These are phyloP conservation scores for Ptiloglossa arizonensis DNA, from an alignment of 1,140 invertebrate species.

Conservation along the genomic window DNA sequence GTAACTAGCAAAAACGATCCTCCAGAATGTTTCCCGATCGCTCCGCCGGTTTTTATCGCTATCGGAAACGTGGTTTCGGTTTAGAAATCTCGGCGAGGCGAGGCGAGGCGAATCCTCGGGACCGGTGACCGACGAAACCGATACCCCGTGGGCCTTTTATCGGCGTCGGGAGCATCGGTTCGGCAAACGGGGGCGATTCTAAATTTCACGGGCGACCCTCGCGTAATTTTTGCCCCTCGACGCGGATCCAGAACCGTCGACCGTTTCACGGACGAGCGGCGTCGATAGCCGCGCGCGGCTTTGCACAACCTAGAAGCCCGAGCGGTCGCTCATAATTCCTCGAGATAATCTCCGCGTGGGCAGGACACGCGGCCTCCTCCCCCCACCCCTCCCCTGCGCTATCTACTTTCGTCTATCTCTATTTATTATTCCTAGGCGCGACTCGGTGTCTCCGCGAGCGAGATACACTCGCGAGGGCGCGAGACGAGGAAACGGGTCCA, in stretches of 20 bases:
- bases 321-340: conserved; percentile 76
- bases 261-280: conserved; percentile 44
- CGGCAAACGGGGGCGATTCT: no score
- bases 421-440: conserved; percentile 77
- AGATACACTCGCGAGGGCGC: conserved; percentile 46
- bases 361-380: conserved; percentile 63
- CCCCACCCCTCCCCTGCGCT: conserved; percentile 52
- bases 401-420: conserved; percentile 72
- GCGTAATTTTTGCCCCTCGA: no score
- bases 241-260: conserved; percentile 1
- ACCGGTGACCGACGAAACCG: no score
- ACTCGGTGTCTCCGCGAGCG: conserved; percentile 57
- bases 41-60: no score
- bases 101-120: no score
- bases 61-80: no score
- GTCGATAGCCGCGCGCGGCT: conserved; percentile 55
- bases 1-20: no score
- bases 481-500: conserved; percentile 32
- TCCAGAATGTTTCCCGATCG: no score
- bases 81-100: no score
- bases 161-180: no score
- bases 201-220: no score
- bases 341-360: conserved; percentile 77
- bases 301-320: conserved; percentile 74
- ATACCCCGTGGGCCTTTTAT: no score